These are phyloP conservation scores for Holacanthus passer DNA, from an alignment of 2,113 vertebrate genomes.

Conservation along the genomic window DNA sequence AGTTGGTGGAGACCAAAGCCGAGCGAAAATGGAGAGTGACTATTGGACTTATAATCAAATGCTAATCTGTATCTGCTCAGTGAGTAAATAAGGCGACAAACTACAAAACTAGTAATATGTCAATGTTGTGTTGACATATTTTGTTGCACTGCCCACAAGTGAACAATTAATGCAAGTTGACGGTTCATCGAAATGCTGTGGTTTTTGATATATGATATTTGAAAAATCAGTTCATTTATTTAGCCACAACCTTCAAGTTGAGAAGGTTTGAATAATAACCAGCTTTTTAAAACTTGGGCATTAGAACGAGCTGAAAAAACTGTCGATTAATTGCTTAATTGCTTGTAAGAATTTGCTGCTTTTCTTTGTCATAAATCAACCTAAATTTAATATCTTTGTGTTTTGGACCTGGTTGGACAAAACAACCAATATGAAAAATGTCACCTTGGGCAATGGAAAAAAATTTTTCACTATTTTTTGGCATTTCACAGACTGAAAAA, in stretches of 20 bases:
- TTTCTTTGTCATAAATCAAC: neutral
- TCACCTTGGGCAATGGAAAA: neutral
- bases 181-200: too few relatives aligned
- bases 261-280: neutral
- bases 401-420: neutral
- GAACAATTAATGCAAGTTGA: too few relatives aligned
- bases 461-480: neutral
- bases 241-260: neutral
- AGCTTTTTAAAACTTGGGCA: neutral
- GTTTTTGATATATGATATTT: too few relatives aligned
- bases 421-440: neutral
- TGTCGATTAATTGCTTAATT: neutral
- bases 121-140: too few relatives aligned
- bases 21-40: neutral
- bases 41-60: neutral
- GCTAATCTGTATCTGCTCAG: too few relatives aligned
- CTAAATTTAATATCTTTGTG: neutral
- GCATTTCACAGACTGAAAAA: neutral
- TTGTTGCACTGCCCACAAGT: too few relatives aligned
- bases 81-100: too few relatives aligned
- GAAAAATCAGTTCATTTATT: neutral
- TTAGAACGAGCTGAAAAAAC: neutral
- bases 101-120: too few relatives aligned
- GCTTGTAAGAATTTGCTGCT: neutral
- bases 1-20: slow-evolving; percentile 5